phyloP scores from a whole-genome alignment of 2,888 invertebrate species.

The Rotaria sp. region DNA sequence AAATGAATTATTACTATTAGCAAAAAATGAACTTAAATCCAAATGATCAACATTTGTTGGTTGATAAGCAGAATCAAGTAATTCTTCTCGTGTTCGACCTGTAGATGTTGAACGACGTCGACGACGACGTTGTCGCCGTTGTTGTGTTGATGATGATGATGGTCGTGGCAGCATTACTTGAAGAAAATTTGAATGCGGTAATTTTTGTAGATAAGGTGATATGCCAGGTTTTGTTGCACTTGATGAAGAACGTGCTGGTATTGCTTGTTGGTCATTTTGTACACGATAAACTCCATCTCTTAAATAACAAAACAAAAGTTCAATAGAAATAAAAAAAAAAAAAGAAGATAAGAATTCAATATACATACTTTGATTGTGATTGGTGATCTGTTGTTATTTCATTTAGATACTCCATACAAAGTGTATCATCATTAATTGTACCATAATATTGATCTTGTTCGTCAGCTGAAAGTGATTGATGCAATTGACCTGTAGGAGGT shows the following conservation, averaged over 20 bases:
- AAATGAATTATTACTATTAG: background rate
- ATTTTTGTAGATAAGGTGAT: conserved; percentile 49
- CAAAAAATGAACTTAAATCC: background rate
- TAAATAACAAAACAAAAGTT: background rate
- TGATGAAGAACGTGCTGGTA: background rate
- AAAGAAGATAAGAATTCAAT: background rate
- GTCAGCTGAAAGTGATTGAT: background rate
- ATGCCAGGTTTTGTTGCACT: background rate
- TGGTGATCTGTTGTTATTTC: background rate
- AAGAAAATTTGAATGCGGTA: conserved; percentile 47
- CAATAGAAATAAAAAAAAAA: too few relatives aligned
- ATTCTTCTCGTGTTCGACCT: background rate
- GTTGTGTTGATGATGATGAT: background rate
- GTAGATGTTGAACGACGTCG: background rate
- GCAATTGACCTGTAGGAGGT: background rate
- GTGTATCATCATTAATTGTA: background rate
- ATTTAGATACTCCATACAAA: background rate
- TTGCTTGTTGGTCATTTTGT: background rate
- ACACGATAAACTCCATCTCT: background rate
- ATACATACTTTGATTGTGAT: background rate
- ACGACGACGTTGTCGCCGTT: background rate
- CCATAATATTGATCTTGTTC: background rate
- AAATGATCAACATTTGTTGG: background rate
- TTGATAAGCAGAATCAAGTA: background rate
- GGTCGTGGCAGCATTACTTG: background rate